These are phyloP conservation scores for Alosa sapidissima DNA, from an alignment of 2,797 vertebrate genomes.

Conservation along the genomic window DNA sequence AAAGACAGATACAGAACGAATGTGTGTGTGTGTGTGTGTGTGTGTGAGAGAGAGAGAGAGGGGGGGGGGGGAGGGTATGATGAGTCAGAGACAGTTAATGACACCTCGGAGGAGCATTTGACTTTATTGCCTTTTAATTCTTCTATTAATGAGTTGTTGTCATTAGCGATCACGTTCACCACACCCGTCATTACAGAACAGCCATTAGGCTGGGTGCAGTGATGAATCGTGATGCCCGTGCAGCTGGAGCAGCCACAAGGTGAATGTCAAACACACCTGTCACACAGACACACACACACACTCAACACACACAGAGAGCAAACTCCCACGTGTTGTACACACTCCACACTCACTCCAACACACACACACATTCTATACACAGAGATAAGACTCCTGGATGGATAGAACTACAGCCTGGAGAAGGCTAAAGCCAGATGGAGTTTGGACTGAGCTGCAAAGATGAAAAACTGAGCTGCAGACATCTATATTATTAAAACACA, in stretches of 20 bases:
- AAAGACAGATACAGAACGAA: too few species aligned
- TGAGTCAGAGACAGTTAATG: neutral
- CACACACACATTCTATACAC: neutral
- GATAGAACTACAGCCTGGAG: too few species aligned
- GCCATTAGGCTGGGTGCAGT: neutral
- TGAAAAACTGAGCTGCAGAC: neutral
- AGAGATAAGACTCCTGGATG: too few species aligned
- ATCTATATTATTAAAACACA: neutral
- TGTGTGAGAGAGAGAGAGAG: neutral
- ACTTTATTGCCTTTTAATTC: slow-evolving; percentile 26
- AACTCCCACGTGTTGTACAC: neutral
- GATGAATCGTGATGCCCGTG: neutral
- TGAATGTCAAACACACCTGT: neutral
- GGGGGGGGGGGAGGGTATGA: neutral
- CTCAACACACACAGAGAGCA: neutral
- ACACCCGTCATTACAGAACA: neutral
- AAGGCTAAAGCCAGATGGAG: too few species aligned
- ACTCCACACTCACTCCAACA: neutral
- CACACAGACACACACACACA: neutral
- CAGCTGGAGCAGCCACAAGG: neutral
- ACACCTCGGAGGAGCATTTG: slow-evolving; percentile 23
- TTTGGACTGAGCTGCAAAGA: too few species aligned
- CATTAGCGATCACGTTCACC: neutral
- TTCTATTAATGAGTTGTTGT: slow-evolving; percentile 15
- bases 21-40: too few species aligned